Percentiles rank a stretch among this genome's conserved stretches.
These are phyloP conservation scores for Archaeoteleia sp. DNA, from an alignment of 2,888 invertebrate species.

Conservation along the genomic window DNA sequence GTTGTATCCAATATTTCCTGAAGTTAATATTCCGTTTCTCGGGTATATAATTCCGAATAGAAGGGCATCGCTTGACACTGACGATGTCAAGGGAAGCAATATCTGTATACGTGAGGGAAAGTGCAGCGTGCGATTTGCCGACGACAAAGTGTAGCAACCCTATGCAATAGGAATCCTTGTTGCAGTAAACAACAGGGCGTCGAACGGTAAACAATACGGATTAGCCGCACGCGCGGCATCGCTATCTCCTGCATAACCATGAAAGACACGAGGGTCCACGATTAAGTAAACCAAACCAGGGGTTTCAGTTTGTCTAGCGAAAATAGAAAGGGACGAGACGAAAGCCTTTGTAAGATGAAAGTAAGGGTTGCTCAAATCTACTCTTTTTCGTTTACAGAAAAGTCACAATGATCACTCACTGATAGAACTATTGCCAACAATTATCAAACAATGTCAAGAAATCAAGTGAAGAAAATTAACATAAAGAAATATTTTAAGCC, in stretches of 20 bases:
- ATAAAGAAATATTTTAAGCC: too few relatives aligned
- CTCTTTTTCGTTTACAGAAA: too few relatives aligned
- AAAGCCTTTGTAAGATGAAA: constrained; percentile 25
- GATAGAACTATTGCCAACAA: too few relatives aligned
- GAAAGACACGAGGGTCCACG: constrained; percentile 47
- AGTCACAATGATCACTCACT: too few relatives aligned
- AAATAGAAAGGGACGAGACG: constrained; percentile 25
- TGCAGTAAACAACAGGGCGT: constrained; percentile 51
- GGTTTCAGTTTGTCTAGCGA: constrained; percentile 38
- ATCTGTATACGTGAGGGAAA: constrained; percentile 34
- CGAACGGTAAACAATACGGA: constrained; percentile 50
- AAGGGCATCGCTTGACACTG: constrained; percentile 17
- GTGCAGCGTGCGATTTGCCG: constrained; percentile 41
- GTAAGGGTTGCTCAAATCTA: constrained; percentile 25
- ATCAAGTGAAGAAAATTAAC: too few relatives aligned
- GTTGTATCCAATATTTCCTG: too few relatives aligned
- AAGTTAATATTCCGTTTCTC: too few relatives aligned
- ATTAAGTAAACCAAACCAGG: constrained; percentile 41
- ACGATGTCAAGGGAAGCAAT: constrained; percentile 28
- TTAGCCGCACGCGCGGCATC: constrained; percentile 45
- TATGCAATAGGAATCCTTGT: constrained; percentile 39
- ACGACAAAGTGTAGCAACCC: constrained; percentile 49
- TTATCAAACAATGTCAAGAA: too few relatives aligned
- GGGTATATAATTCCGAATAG: too few relatives aligned
- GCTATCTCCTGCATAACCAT: constrained; percentile 45